A percentile compares a stretch with the other conserved stretches of the same genome.
Conservation (phyloP, 2,797 vertebrate species). For the Mareca penelope region DNA sequence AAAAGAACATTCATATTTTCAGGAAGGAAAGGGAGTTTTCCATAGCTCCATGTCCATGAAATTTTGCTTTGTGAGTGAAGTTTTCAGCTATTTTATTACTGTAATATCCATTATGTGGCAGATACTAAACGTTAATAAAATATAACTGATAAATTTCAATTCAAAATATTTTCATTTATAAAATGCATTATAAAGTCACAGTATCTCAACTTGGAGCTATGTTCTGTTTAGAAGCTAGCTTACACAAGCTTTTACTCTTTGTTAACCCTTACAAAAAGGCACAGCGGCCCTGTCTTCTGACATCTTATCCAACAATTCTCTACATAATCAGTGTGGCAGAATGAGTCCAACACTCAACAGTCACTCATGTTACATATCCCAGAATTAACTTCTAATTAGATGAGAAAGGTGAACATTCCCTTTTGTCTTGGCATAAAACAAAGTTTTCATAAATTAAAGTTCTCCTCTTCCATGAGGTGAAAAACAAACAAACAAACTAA, state of each 20-base stretch:
- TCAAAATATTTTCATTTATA: background rate
- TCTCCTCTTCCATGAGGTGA: background rate
- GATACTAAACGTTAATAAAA: background rate
- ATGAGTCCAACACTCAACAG: slow-evolving; percentile 5
- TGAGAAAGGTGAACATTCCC: background rate
- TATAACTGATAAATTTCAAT: background rate
- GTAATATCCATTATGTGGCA: background rate
- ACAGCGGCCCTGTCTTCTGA: background rate
- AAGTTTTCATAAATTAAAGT: background rate
- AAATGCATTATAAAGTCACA: background rate
- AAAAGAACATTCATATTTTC: background rate
- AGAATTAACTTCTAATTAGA: background rate
- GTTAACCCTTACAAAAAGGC: background rate
- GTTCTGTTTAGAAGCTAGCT: background rate
- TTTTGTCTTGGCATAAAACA: background rate
- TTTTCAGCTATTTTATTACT: background rate
- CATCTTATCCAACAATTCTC: background rate
- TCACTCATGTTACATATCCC: background rate
- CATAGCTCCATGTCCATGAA: background rate
- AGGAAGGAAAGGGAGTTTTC: background rate
- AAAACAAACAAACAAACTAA: background rate
- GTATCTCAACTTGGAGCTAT: background rate
- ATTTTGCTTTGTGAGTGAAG: background rate
- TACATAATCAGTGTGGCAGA: slow-evolving; percentile 31
- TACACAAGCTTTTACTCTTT: background rate